Evolutionary conservation across 2,797 vertebrate genomes (phyloP), one percentile per base, ranked within the genome.

Genomic region (Hapalemur alaotrensis): DNA sequence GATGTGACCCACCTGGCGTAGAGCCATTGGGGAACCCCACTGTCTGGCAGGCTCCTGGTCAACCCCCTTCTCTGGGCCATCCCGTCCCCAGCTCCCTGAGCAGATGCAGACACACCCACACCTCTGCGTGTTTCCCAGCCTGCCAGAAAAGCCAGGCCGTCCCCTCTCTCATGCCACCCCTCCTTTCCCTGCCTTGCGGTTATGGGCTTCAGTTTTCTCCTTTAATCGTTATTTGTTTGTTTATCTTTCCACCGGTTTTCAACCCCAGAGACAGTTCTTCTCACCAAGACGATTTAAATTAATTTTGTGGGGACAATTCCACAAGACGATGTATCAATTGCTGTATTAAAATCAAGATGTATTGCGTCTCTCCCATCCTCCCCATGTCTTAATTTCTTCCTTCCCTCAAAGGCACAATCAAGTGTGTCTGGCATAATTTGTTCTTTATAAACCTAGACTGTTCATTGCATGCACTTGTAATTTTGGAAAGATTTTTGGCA

Each of bases 271-370:
- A 97, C 35, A 94, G 67, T 25, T 73, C 90, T 96, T 92, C 78
- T 92, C 95, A 97, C 96, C 96, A 97, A 96, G 95, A 91, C 96
- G 88, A 97, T 97, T 87, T 97, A 98, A 98, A 98, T 98, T 98
- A 98, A 98, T 98, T 98, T 98, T 97, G 96, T 96, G 86, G 96
- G 94, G 97, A 95, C 89, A 91, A 90, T 97, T 98, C 95, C 18
- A 5, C 72, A 89, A 98, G 97, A 97, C 96, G 97, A 97, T 98
- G 93, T 98, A 97, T 98, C 98, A 98, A 98, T 95, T 97, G 97
- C 95, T 98, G 97, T 98, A 98, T 98, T 98, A 98, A 96, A 98
- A 98, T 96, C 96, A 97, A 98, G 97, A 98, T 96, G 91, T 97
- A 96, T 98, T 97, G 93, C 95, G 50, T 93, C 95, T 93, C 92